Evolutionary conservation across 2,888 invertebrate species (phyloP), one percentile per base, ranked within the genome.

Genomic region (Mellilla xanthometata): DNA sequence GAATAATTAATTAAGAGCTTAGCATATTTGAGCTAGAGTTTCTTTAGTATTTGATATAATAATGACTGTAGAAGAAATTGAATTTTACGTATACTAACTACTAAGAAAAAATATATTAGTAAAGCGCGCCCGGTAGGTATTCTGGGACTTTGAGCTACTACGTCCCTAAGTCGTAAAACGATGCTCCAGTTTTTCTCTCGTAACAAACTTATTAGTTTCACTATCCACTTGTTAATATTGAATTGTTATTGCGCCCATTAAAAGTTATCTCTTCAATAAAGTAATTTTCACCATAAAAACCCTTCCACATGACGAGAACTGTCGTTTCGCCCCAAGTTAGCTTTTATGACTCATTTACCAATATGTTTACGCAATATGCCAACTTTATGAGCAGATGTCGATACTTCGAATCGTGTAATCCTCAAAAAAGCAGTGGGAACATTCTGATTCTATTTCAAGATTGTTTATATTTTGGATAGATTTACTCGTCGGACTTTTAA

Each of bases 291-390:
- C 36, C 27, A 24, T 38, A 28, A 24, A 19, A 15, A 27, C 22
- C 36, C 36, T 41, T 47, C 35, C 41, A 32, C 36, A 12, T 27
- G 29, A 38, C 9, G 11, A 11, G 38, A 29, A 38, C 35, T 43
- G 45, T 38, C 38, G 34, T 43, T 44, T 39, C 39, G 30, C 41
- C 19, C 41, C 34, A 38, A 49, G 30, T 55, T 52, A 55, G 36
- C 26, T 46, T 63, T 65, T 67, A 64, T 54, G 62, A 54, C 58
- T 57, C 62, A 58, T 64, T 61, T 58, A 58, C 58, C 60, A 58
- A 65, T 64, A 67, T 73, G 70, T 71, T 72, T 69, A 68, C 63
- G 67, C 65, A 70, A 68, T 69, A 72, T 65, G 62, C 60, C 46
- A 56, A 52, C 57, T 75, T 76, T 72, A 73, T 62, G 69, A 66